Percentiles rank a stretch among this genome's conserved stretches.
Conservation (phyloP, 2,888 invertebrate species). For the Eremobia ochroleuca region DNA sequence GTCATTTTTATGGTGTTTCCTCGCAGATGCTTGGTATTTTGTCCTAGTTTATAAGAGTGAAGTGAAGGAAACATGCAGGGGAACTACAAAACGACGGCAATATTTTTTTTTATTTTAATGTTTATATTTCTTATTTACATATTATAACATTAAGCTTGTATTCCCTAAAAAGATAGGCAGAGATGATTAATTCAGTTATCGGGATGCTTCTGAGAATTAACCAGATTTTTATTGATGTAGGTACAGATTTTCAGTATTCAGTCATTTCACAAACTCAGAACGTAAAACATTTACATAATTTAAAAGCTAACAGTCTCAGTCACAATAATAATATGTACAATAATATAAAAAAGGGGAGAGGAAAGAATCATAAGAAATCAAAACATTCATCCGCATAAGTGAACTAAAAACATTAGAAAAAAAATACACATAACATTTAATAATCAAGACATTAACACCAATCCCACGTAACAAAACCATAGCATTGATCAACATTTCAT, state of each 20-base stretch:
- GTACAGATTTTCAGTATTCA: background rate
- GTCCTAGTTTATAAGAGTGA: background rate
- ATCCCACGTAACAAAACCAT: constrained; percentile 45
- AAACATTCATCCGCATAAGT: background rate
- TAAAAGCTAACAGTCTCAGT: background rate
- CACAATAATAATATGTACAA: no score
- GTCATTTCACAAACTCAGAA: background rate
- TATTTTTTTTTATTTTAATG: no score
- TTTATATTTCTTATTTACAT: background rate
- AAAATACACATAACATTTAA: background rate
- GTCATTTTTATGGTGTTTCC: constrained; percentile 14
- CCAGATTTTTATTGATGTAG: background rate
- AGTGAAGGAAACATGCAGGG: background rate
- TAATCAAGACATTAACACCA: background rate
- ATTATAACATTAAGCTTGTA: background rate
- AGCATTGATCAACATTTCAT: constrained; percentile 33
- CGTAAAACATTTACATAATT: background rate
- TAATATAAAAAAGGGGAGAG: no score
- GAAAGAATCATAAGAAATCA: no score
- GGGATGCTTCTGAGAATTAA: background rate
- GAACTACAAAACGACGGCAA: background rate
- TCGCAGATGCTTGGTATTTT: constrained; percentile 25
- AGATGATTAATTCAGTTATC: background rate
- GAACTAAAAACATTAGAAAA: no score
- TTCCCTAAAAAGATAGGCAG: background rate